Base-by-base conservation (phyloP, 2,797 vertebrate species). In the Selene dorsalis region DNA sequence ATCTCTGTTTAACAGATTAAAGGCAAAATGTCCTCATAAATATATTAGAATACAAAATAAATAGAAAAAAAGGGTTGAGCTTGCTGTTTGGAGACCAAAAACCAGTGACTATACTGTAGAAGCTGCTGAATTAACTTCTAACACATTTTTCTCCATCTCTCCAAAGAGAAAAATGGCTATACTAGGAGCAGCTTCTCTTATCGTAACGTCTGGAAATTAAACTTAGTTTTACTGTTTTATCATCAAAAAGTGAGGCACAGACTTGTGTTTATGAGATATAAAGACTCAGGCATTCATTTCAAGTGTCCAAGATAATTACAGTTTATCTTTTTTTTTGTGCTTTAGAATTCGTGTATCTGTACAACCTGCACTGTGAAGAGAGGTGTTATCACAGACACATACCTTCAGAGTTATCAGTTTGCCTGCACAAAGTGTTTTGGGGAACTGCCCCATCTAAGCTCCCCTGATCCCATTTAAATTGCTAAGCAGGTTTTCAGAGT, bases 381-480 rank as follows among this genome's bases (percentile, higher is more conserved):
- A 84, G 59, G 85, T 68, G 80, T 90, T 87, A 88, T 91, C 87
- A 69, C 73, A 81, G 45, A 70, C 68, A 71, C 68, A 76, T 77
- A 77, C 80, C 84, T 86, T 79, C 83, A 66, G 66, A 85, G 87
- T 87, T 91, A 91, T 89, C 85, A 86, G 79, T 88, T 86, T 72
- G 75, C 86, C 84, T 87, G 76, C 86, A 88, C 85, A 89, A 89
- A 87, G 84, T 91, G 62, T 85, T 92, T 90, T 78, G 67, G 86
- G 75, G 75, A 88, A 80, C 74, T 83, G 84, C 69, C 75, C 83
- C 69, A 39, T 86, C 77, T 89, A 91, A 90, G 88, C 88, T 69
- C 45, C 64, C 88, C 83, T 92, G 87, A 93, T 93, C 84, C 78
- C 75, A 90, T 91, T 89, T 86, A 89, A 84, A 90, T 91, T 88